Evolutionary conservation across 2,888 invertebrate species (phyloP).

Genomic region (Oeneis ivallda): DNA sequence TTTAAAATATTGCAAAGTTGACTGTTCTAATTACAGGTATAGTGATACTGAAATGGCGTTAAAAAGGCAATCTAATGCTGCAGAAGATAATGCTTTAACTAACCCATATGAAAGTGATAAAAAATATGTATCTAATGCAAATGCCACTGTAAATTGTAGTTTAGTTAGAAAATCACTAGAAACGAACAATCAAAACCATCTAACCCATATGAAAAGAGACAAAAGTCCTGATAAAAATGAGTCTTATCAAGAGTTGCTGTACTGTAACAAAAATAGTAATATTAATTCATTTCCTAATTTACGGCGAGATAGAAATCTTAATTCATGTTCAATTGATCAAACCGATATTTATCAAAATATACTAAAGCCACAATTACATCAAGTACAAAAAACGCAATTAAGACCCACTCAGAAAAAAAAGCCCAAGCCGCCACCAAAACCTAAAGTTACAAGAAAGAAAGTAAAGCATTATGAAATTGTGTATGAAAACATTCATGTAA

Average conservation of each 20-base stretch:
- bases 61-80: conserved; percentile 33
- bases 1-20: conserved; percentile 17
- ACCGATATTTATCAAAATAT: conserved; percentile 15
- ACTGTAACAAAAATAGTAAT: background rate
- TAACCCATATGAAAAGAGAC: background rate
- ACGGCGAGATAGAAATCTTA: background rate
- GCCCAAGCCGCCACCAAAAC: conserved; percentile 33
- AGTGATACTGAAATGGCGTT: conserved; percentile 29
- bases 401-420: conserved; percentile 36
- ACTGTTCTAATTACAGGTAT: conserved; percentile 38
- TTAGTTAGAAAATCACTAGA: conserved; percentile 1
- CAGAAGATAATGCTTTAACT: conserved; percentile 37
- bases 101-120: conserved; percentile 29
- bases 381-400: background rate
- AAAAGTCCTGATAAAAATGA: background rate
- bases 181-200: conserved; percentile 11
- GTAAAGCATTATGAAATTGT: background rate
- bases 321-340: background rate
- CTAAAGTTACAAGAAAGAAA: background rate
- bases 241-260: background rate
- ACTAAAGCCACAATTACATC: background rate
- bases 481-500: conserved; percentile 48
- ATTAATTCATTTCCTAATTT: conserved; percentile 7
- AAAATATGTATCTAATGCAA: conserved; percentile 29
- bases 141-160: conserved; percentile 20